These are phyloP conservation scores for Exephanes ischioxanthus DNA, from an alignment of 2,888 invertebrate genomes.

Conservation along the genomic window DNA sequence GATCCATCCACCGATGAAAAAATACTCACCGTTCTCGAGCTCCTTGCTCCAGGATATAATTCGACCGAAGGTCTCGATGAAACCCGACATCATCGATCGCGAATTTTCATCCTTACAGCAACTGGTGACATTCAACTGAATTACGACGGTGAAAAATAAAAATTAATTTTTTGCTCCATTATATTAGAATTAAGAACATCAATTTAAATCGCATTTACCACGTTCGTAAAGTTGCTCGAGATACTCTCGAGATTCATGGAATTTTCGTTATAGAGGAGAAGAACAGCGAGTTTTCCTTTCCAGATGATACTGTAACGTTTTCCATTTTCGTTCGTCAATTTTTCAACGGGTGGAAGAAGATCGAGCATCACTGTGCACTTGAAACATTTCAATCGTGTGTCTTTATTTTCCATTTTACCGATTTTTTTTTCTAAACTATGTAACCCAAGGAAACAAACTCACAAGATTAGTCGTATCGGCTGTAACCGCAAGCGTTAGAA, in stretches of 20 bases:
- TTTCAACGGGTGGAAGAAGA: slow-evolving; percentile 77
- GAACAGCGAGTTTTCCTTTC: slow-evolving; percentile 80
- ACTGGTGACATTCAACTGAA: slow-evolving; percentile 78
- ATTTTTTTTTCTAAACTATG: not conserved
- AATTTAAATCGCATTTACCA: slow-evolving; percentile 68
- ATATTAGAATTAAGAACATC: not conserved
- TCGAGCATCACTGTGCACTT: slow-evolving; percentile 80
- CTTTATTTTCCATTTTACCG: not conserved
- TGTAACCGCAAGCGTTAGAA: slow-evolving; percentile 84
- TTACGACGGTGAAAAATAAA: not conserved
- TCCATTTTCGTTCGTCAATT: slow-evolving; percentile 70
- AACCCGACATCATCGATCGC: slow-evolving; percentile 80
- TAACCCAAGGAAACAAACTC: slow-evolving; percentile 61
- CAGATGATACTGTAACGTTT: slow-evolving; percentile 77
- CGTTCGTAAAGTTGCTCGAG: slow-evolving; percentile 72
- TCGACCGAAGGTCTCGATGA: slow-evolving; percentile 77
- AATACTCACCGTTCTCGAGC: slow-evolving; percentile 76
- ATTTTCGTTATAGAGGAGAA: slow-evolving; percentile 79
- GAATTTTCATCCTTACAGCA: slow-evolving; percentile 79
- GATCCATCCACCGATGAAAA: slow-evolving; percentile 81
- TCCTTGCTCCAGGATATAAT: slow-evolving; percentile 75
- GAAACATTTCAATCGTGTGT: slow-evolving; percentile 36
- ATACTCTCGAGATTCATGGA: slow-evolving; percentile 72
- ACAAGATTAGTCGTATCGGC: slow-evolving; percentile 84
- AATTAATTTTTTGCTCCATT: not conserved